Evolutionary conservation across 2,888 invertebrate genomes (phyloP), one percentile per base, ranked within the genome.

Genomic region (Luperina nickerlii): DNA sequence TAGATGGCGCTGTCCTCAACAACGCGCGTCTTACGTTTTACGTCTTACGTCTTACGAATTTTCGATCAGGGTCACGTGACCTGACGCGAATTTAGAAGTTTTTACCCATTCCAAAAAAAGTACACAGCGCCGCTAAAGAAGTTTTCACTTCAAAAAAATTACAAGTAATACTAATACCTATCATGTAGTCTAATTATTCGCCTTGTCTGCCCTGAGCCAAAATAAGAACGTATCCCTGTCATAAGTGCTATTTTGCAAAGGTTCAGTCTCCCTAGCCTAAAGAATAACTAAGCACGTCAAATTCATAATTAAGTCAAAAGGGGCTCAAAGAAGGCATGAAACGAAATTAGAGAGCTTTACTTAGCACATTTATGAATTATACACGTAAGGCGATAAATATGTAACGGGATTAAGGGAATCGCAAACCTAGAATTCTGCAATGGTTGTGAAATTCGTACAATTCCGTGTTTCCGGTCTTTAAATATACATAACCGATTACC

Each of bases 301-400:
- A 82, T 79, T 80, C 38, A 80, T 88, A 85, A 85, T 78, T 51
- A 78, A 78, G 74, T 79, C 74, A 85, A 78, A 85, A 74, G 73
- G 73, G 15, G 60, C 48, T 65, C 69, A 67, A 66, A 80, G 57
- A 15, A 65, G 63, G 65, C 68, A 78, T 67, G 72, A 80, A 79
- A 82, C 79, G 8, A 87, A 80, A 82, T 85, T 66, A 85, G 67
- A 80, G 70, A 82, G 78, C 77, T 85, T 84, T 76, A 74, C 79
- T 75, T 70, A 73, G 65, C 60, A 74, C 66, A 65, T 65, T 62
- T 78, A 78, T 78, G 68, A 79, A 79, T 63, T 76, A 79, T 71
- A 74, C 45, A 66, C 51, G 42, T 77, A 27, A 45, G 85, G 65
- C 71, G 27, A 48, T 74, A 82, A 77, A 70, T 81, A 71, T 42